These are phyloP conservation scores for Ochropacha duplaris DNA, from an alignment of 2,888 invertebrate species.

Conservation along the genomic window DNA sequence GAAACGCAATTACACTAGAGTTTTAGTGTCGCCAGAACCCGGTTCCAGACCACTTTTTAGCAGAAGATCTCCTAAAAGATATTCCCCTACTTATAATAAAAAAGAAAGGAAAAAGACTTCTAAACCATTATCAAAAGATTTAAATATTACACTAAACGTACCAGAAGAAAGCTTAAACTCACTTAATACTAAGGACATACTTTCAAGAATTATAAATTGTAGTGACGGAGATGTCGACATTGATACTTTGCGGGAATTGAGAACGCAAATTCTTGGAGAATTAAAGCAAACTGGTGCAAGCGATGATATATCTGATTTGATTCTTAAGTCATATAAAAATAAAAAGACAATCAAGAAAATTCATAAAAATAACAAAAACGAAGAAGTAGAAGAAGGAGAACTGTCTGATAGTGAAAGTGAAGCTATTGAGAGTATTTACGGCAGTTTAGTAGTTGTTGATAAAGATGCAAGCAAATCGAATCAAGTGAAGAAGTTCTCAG, in stretches of 20 bases:
- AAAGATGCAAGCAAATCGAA: slow-evolving; percentile 28
- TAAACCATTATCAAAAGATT: slow-evolving; percentile 52
- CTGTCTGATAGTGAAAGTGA: slow-evolving; percentile 77
- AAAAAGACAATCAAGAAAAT: slow-evolving; percentile 37
- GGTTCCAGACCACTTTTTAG: slow-evolving; percentile 49
- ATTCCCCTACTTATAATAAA: slow-evolving; percentile 54
- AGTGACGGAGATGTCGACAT: slow-evolving; percentile 75
- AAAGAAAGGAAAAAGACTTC: slow-evolving; percentile 59
- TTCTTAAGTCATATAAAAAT: slow-evolving; percentile 67
- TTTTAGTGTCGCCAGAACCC: slow-evolving; percentile 67
- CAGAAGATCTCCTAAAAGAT: slow-evolving; percentile 50
- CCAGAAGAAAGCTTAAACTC: slow-evolving; percentile 69
- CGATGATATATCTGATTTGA: slow-evolving; percentile 73
- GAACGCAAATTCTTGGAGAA: slow-evolving; percentile 75
- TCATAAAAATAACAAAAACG: slow-evolving; percentile 30
- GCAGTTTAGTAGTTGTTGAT: slow-evolving; percentile 59
- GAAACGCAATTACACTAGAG: slow-evolving; percentile 63
- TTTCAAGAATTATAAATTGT: slow-evolving; percentile 71
- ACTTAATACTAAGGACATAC: slow-evolving; percentile 69
- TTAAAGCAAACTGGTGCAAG: slow-evolving; percentile 69
- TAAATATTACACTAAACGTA: slow-evolving; percentile 74
- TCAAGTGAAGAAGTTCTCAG: slow-evolving; percentile 25
- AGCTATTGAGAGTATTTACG: slow-evolving; percentile 69
- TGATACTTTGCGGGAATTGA: slow-evolving; percentile 70
- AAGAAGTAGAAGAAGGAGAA: slow-evolving; percentile 75